Conservation (phyloP, 2,888 invertebrate species). For the Synergus itoensis region DNA sequence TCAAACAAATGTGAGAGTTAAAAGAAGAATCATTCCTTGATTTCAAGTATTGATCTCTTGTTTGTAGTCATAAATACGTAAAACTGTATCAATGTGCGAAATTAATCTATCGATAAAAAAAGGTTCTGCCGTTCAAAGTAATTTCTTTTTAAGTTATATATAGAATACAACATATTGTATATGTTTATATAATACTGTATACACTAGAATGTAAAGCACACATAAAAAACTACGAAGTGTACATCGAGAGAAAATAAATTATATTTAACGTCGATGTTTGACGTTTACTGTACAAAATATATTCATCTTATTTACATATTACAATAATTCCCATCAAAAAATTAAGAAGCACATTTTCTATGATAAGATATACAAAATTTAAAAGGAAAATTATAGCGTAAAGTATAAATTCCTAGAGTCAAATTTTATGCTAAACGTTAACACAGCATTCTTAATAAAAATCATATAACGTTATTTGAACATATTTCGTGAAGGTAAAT, state of each 20-base stretch:
- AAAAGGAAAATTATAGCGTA: neutral
- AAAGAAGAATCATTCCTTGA: conserved; percentile 6
- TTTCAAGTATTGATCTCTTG: conserved; percentile 2
- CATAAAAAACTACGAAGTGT: conserved; percentile 41
- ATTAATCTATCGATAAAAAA: neutral
- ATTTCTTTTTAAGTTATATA: neutral
- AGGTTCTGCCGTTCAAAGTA: conserved; percentile 20
- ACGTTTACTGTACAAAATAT: conserved; percentile 24
- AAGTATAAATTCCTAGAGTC: neutral
- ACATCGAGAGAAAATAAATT: conserved; percentile 32
- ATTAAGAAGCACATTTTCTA: neutral
- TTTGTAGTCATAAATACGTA: neutral
- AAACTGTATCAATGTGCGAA: conserved; percentile 24
- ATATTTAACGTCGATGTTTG: conserved; percentile 38
- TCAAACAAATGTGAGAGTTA: neutral
- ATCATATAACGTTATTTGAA: too few relatives aligned
- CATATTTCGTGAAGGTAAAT: too few relatives aligned
- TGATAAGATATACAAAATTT: neutral
- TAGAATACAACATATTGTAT: conserved; percentile 56
- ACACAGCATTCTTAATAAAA: neutral
- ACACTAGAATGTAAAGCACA: conserved; percentile 47
- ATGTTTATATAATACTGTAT: conserved; percentile 65
- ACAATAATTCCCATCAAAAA: neutral
- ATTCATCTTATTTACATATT: neutral
- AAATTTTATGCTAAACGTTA: neutral